Percentiles rank a stretch among this genome's conserved stretches.
These are phyloP conservation scores for Enteromius argenteus DNA, from an alignment of 2,797 vertebrate genomes.

Conservation along the genomic window DNA sequence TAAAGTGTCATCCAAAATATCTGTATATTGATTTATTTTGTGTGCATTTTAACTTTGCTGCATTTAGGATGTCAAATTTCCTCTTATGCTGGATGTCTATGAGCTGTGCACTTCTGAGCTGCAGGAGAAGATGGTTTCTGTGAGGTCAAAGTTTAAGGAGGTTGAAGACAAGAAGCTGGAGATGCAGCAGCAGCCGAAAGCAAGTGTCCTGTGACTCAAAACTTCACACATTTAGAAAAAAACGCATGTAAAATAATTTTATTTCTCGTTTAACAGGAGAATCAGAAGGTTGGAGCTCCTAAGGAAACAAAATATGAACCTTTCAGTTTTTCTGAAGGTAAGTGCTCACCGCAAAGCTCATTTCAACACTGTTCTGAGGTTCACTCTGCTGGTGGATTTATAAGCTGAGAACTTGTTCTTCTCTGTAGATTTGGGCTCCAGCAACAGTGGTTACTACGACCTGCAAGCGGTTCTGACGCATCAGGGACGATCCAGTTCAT, in stretches of 20 bases:
- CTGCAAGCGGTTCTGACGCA: constrained; percentile 97
- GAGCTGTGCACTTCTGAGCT: constrained; percentile 93
- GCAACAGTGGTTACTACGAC: constrained; percentile 97
- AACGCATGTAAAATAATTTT: background rate
- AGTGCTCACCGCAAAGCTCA: constrained; percentile 55
- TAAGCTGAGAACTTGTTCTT: background rate
- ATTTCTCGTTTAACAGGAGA: constrained; percentile 57
- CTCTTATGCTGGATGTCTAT: constrained; percentile 96
- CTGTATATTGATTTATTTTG: background rate
- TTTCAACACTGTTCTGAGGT: no score
- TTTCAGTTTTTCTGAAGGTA: constrained; percentile 93
- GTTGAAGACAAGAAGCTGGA: constrained; percentile 94
- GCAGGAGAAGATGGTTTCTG: constrained; percentile 93
- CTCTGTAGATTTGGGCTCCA: constrained; percentile 91
- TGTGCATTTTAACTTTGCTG: background rate
- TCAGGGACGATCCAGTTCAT: constrained; percentile 98
- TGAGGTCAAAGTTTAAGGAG: constrained; percentile 96
- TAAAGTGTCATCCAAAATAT: background rate
- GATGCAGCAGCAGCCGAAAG: constrained; percentile 86
- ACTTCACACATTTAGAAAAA: no score
- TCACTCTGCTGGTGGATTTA: background rate
- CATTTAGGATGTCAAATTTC: constrained; percentile 96
- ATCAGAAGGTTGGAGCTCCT: constrained; percentile 70
- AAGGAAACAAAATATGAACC: constrained; percentile 91
- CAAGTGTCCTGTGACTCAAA: constrained; percentile 60